These are phyloP conservation scores for Phylloscopus whistleri DNA, from an alignment of 2,113 vertebrate species.

Conservation along the genomic window DNA sequence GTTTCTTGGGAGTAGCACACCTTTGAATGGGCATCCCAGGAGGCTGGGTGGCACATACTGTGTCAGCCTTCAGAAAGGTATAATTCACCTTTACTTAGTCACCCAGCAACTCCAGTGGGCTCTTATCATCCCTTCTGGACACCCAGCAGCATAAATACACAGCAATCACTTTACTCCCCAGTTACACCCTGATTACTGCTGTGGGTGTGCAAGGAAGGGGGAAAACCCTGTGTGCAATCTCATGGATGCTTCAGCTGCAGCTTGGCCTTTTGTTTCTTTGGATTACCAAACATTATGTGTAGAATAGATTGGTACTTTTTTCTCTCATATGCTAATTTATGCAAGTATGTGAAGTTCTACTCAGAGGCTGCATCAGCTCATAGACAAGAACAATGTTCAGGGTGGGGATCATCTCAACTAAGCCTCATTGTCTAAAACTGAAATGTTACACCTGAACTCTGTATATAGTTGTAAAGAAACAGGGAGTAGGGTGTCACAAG, in stretches of 20 bases:
- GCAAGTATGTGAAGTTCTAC: background rate
- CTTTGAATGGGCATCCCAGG: background rate
- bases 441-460: background rate
- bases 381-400: background rate
- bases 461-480: background rate
- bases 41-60: background rate
- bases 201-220: background rate
- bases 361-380: background rate
- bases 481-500: background rate
- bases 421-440: background rate
- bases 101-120: background rate
- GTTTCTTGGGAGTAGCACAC: background rate
- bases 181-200: background rate
- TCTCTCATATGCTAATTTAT: background rate
- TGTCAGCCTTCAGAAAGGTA: background rate
- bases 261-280: background rate
- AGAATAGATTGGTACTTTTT: background rate
- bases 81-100: background rate
- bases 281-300: background rate
- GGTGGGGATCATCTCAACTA: background rate
- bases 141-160: background rate
- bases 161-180: background rate
- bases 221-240: fast-evolving
- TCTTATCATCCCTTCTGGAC: background rate
- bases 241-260: background rate